phyloP scores from a whole-genome alignment of 2,888 invertebrate species.

The Acleris laterana region DNA sequence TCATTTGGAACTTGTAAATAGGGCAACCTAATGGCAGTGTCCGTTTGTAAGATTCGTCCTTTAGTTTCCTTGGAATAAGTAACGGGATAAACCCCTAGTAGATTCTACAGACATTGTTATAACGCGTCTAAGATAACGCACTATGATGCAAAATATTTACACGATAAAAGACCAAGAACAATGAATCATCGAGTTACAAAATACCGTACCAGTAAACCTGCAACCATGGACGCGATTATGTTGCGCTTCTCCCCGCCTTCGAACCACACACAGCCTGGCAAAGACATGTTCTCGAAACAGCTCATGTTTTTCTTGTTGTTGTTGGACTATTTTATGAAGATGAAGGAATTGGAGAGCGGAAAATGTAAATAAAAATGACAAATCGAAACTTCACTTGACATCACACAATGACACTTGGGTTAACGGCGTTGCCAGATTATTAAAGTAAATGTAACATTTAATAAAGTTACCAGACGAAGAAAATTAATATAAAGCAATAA shows the following conservation, averaged over 20 bases:
- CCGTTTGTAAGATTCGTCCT: no score
- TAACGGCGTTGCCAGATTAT: slow-evolving; percentile 2
- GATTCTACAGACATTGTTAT: background rate
- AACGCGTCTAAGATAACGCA: background rate
- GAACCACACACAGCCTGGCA: slow-evolving; percentile 92
- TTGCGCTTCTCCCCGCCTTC: slow-evolving; percentile 95
- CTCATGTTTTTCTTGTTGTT: slow-evolving; percentile 69
- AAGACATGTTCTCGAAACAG: slow-evolving; percentile 89
- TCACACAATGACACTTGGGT: slow-evolving; percentile 14
- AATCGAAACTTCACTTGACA: slow-evolving; percentile 27
- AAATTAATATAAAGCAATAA: no score
- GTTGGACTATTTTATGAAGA: slow-evolving; percentile 13
- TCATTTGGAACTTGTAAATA: no score
- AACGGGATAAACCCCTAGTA: no score
- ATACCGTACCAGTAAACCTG: slow-evolving; percentile 92
- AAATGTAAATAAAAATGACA: slow-evolving; percentile 40
- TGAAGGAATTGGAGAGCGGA: slow-evolving; percentile 12
- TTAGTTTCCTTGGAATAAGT: no score
- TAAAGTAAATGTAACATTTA: background rate
- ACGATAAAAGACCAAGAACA: slow-evolving; percentile 1
- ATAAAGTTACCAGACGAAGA: no score
- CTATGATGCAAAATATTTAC: background rate
- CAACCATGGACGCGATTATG: slow-evolving; percentile 91
- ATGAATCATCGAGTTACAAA: slow-evolving; percentile 37
- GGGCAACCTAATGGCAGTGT: no score